Evolutionary conservation across 2,888 invertebrate genomes (phyloP).

Genomic region (Eurois occulta): DNA sequence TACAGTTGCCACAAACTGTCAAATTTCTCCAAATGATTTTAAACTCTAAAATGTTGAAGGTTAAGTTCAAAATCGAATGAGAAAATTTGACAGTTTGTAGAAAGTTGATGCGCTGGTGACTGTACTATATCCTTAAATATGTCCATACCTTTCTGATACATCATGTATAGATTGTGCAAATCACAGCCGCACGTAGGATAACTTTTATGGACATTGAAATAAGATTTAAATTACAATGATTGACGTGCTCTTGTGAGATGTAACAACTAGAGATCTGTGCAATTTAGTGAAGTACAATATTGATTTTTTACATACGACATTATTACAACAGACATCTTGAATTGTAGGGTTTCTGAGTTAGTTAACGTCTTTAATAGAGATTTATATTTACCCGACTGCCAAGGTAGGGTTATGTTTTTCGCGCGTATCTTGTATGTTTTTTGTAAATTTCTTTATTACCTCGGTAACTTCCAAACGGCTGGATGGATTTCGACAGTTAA

Average conservation of each 20-base stretch:
- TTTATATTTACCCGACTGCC: too few relatives aligned
- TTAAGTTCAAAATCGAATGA: too few relatives aligned
- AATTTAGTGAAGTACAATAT: slow-evolving; percentile 41
- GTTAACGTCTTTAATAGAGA: too few relatives aligned
- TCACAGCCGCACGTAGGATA: not conserved
- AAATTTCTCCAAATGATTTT: too few relatives aligned
- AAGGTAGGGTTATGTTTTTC: too few relatives aligned
- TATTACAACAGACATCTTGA: not conserved
- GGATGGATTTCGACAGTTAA: too few relatives aligned
- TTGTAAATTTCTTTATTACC: too few relatives aligned
- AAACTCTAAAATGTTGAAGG: too few relatives aligned
- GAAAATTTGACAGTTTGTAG: too few relatives aligned
- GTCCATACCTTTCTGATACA: not conserved
- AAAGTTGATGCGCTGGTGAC: not conserved
- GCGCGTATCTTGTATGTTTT: too few relatives aligned
- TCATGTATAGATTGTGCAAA: not conserved
- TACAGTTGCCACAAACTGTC: not conserved
- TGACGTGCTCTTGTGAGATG: slow-evolving; percentile 17
- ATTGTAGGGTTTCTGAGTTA: not conserved
- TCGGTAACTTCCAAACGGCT: too few relatives aligned
- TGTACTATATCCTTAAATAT: not conserved
- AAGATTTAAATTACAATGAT: slow-evolving; percentile 13
- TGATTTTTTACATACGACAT: slow-evolving; percentile 10
- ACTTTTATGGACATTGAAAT: not conserved
- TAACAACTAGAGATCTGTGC: slow-evolving; percentile 6